These are phyloP conservation scores for Squalus acanthias DNA, from an alignment of 2,797 vertebrate genomes.

Conservation along the genomic window DNA sequence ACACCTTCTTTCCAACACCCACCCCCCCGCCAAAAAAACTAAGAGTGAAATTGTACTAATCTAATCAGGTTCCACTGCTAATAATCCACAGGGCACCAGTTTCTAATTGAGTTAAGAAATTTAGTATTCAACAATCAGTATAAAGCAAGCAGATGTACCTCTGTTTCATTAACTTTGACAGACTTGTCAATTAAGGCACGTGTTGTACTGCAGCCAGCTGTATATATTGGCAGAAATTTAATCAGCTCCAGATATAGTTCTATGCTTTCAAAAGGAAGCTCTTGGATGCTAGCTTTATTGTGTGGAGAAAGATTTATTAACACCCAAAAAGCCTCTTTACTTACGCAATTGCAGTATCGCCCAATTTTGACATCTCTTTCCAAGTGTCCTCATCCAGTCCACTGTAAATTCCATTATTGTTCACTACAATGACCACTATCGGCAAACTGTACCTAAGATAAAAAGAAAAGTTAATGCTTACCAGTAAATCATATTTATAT, in stretches of 20 bases:
- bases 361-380: constrained; percentile 70
- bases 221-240: background rate
- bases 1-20: background rate
- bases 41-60: background rate
- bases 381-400: constrained; percentile 76
- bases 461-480: background rate
- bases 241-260: background rate
- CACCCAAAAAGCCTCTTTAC: constrained; percentile 39
- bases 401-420: constrained; percentile 96
- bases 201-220: background rate
- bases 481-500: background rate
- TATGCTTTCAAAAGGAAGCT: constrained; percentile 4
- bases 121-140: background rate
- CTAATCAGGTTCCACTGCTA: background rate
- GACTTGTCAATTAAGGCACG: background rate
- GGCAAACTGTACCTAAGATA: constrained; percentile 78
- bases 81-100: background rate
- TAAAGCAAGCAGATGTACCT: background rate
- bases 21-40: background rate
- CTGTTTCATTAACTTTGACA: background rate
- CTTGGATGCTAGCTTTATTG: background rate
- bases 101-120: background rate
- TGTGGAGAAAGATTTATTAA: background rate
- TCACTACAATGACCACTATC: constrained; percentile 83
- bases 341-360: constrained; percentile 73